Evolutionary conservation across 2,888 invertebrate genomes (phyloP).

Genomic region (Micropterix aruncella): DNA sequence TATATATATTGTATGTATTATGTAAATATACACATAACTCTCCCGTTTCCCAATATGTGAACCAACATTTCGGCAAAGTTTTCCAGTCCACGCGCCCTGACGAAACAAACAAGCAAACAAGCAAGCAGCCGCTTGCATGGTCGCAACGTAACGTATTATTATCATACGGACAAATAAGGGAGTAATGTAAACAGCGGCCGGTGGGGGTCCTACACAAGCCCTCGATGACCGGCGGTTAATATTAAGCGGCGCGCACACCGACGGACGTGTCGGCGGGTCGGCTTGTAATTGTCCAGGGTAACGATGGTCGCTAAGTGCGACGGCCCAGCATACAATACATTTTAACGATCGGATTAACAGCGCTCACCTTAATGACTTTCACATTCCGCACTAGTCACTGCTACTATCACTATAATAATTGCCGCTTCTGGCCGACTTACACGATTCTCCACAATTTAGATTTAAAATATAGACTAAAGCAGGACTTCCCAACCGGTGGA

Average conservation of each 20-base stretch:
- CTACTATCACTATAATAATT: too few relatives aligned
- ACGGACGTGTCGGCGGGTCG: not conserved
- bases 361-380: not conserved
- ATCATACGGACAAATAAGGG: not conserved
- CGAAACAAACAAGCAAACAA: too few relatives aligned
- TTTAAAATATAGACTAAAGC: too few relatives aligned
- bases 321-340: not conserved
- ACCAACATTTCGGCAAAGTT: too few relatives aligned
- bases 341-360: not conserved
- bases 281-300: not conserved
- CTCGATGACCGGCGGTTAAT: not conserved
- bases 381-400: not conserved
- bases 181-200: not conserved
- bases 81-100: too few relatives aligned
- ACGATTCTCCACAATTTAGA: too few relatives aligned
- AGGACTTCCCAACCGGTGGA: too few relatives aligned
- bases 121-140: too few relatives aligned
- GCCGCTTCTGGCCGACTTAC: too few relatives aligned
- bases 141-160: not conserved
- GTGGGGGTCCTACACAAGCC: not conserved
- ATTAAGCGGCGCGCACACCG: not conserved
- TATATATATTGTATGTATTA: too few relatives aligned
- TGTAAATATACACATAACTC: too few relatives aligned
- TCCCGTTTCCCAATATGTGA: too few relatives aligned
- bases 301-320: not conserved